These are phyloP conservation scores for Scotopteryx bipunctaria DNA, from an alignment of 2,888 invertebrate genomes.

Conservation along the genomic window DNA sequence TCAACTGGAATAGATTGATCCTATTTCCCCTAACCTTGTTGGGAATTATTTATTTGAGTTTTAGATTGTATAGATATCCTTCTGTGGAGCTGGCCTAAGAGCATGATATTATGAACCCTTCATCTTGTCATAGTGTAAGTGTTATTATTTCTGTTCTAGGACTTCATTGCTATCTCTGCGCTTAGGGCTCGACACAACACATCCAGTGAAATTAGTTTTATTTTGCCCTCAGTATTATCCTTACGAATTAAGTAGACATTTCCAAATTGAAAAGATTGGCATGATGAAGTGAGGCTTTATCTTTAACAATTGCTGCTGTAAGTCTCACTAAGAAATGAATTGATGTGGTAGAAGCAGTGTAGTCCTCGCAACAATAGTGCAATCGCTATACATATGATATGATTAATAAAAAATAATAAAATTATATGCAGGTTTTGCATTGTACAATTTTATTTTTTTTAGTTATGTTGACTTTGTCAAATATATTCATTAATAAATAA, in stretches of 20 bases:
- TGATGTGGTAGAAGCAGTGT: slow-evolving; percentile 74
- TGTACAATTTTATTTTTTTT: slow-evolving; percentile 81
- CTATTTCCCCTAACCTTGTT: slow-evolving; percentile 48
- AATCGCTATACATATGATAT: slow-evolving; percentile 74
- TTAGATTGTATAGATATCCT: slow-evolving; percentile 49
- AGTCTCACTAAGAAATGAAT: slow-evolving; percentile 65
- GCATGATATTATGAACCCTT: slow-evolving; percentile 57
- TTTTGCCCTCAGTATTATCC: slow-evolving; percentile 78
- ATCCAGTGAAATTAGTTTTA: slow-evolving; percentile 75
- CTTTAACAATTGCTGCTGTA: slow-evolving; percentile 52
- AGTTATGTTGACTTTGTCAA: slow-evolving; percentile 76
- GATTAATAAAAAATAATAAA: slow-evolving; percentile 66
- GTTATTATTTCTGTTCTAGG: slow-evolving; percentile 56
- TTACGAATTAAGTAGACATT: slow-evolving; percentile 65
- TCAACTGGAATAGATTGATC: slow-evolving; percentile 56
- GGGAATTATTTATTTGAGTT: slow-evolving; percentile 51
- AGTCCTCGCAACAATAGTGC: slow-evolving; percentile 83
- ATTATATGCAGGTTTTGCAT: slow-evolving; percentile 79
- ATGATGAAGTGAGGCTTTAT: slow-evolving; percentile 69
- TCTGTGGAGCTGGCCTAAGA: slow-evolving; percentile 70
- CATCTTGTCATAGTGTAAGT: slow-evolving; percentile 60
- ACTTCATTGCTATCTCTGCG: slow-evolving; percentile 59
- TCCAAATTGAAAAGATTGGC: slow-evolving; percentile 69
- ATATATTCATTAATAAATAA: slow-evolving; percentile 77
- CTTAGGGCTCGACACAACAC: slow-evolving; percentile 48